A percentile compares a stretch with the other conserved stretches of the same genome.
Evolutionary conservation across 2,113 vertebrate genomes (phyloP).

Genomic region (Bufo gargarizans): DNA sequence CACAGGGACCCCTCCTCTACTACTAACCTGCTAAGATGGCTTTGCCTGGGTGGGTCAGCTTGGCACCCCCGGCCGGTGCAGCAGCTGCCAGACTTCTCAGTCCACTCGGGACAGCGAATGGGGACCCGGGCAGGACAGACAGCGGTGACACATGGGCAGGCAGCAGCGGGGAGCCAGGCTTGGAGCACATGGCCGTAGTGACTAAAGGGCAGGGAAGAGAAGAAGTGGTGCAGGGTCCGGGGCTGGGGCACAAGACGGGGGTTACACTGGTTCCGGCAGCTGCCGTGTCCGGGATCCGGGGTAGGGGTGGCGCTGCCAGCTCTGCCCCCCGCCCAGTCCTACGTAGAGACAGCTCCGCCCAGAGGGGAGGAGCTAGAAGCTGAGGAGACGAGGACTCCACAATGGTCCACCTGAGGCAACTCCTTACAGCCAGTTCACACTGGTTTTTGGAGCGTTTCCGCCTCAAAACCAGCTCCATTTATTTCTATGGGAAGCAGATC

Average conservation of each 20-base stretch:
- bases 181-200: slow-evolving; percentile 20
- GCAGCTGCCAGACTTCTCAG: slow-evolving; percentile 73
- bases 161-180: background rate
- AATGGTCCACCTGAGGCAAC: no score
- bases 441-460: no score
- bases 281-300: slow-evolving; percentile 6
- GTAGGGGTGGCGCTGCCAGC: background rate
- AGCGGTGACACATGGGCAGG: background rate
- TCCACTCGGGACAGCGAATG: slow-evolving; percentile 54
- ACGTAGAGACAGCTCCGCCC: background rate
- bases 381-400: no score
- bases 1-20: background rate
- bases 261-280: slow-evolving; percentile 48
- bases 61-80: slow-evolving; percentile 76
- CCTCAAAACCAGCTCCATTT: no score
- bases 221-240: background rate
- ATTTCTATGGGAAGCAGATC: no score
- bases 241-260: slow-evolving; percentile 19
- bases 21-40: slow-evolving; percentile 85
- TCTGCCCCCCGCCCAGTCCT: background rate
- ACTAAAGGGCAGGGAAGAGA: background rate
- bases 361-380: background rate
- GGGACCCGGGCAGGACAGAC: slow-evolving; percentile 44
- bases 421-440: no score
- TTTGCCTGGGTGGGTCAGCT: slow-evolving; percentile 85